Conservation (phyloP, 2,797 vertebrate genomes). For the Dicrostonyx torquatus region DNA sequence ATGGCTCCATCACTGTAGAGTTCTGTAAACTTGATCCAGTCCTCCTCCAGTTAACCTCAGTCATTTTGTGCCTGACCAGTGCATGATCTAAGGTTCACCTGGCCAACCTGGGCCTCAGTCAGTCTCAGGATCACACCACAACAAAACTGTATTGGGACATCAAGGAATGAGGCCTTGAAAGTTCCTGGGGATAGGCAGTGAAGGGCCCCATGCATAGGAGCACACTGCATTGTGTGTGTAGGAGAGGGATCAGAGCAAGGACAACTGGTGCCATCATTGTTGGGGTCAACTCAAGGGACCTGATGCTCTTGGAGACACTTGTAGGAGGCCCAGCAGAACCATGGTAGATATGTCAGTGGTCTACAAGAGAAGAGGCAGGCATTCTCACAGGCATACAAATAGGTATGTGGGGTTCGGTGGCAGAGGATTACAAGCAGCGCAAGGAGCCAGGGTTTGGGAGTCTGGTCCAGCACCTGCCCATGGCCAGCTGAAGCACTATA, state of each 20-base stretch:
- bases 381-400: too few relatives aligned
- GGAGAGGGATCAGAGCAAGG: background rate
- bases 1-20: too few relatives aligned
- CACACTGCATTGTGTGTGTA: background rate
- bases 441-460: accelerated
- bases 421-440: accelerated
- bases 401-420: background rate
- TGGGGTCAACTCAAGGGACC: background rate
- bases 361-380: background rate
- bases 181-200: background rate
- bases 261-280: background rate
- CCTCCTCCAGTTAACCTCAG: background rate
- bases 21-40: background rate
- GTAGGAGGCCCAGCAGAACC: too few relatives aligned
- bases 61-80: background rate
- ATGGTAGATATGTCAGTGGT: accelerated
- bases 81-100: too few relatives aligned
- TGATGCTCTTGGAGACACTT: background rate
- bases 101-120: background rate
- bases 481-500: accelerated
- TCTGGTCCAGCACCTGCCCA: background rate
- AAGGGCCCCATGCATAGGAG: background rate
- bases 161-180: background rate
- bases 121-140: background rate
- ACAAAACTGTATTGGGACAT: background rate